Percentiles rank a stretch among this genome's conserved stretches.
These are phyloP conservation scores for Morinoia aosen DNA, from an alignment of 2,888 invertebrate genomes.

Conservation along the genomic window DNA sequence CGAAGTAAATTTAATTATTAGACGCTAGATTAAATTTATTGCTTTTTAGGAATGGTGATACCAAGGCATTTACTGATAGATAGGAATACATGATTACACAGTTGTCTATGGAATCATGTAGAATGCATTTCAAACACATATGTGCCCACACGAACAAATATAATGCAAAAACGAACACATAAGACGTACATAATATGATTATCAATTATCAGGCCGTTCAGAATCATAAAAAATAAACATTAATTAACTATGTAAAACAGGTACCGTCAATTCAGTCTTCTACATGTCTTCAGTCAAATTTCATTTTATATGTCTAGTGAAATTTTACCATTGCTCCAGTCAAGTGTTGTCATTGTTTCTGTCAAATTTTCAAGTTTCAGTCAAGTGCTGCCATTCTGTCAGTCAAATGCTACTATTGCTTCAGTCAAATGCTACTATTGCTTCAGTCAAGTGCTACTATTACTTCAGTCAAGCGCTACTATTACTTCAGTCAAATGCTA, in stretches of 20 bases:
- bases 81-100: background rate
- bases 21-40: background rate
- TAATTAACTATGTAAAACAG: background rate
- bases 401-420: background rate
- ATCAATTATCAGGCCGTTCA: background rate
- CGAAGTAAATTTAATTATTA: background rate
- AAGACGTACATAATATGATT: background rate
- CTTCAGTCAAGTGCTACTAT: background rate
- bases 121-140: constrained; percentile 9
- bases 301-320: too few species aligned
- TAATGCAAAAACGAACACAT: constrained; percentile 29
- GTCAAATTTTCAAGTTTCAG: background rate
- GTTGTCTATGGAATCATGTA: background rate
- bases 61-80: background rate
- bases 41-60: background rate
- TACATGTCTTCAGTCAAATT: background rate
- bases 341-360: background rate
- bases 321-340: background rate
- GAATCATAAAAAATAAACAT: background rate
- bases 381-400: background rate
- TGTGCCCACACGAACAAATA: constrained; percentile 53
- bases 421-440: background rate
- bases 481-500: background rate
- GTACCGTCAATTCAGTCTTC: background rate
- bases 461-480: too few species aligned